phyloP scores from a whole-genome alignment of 2,888 invertebrate species.

The Esperia sulphurella region DNA sequence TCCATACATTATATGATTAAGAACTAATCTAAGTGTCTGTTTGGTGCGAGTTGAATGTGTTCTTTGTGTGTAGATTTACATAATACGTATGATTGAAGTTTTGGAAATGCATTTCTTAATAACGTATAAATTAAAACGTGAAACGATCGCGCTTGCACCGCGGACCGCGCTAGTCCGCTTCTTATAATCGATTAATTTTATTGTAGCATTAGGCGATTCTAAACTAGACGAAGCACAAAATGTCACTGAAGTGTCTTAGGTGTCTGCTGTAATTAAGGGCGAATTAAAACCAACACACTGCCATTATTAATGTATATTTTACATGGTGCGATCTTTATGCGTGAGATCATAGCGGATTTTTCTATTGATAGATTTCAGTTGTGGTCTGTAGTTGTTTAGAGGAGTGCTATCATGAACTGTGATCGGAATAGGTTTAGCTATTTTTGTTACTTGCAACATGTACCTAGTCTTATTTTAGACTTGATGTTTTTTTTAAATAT shows the following conservation, averaged over 20 bases:
- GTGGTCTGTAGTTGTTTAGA: constrained; percentile 32
- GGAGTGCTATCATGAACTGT: constrained; percentile 28
- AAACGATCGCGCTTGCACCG: constrained; percentile 69
- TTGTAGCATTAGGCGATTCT: constrained; percentile 58
- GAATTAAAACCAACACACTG: constrained; percentile 67
- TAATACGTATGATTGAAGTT: constrained; percentile 61
- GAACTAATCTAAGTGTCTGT: constrained; percentile 53
- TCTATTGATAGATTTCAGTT: constrained; percentile 30
- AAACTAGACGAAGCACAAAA: constrained; percentile 66
- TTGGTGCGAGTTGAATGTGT: constrained; percentile 71
- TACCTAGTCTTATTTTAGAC: too few species aligned
- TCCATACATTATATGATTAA: constrained; percentile 39
- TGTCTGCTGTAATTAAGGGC: constrained; percentile 37
- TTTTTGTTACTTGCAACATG: too few species aligned
- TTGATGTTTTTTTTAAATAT: too few species aligned
- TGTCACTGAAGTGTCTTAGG: constrained; percentile 65
- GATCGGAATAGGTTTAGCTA: too few species aligned
- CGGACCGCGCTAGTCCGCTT: constrained; percentile 68
- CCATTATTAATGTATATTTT: constrained; percentile 58
- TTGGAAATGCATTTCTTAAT: constrained; percentile 73
- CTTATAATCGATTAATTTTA: constrained; percentile 51
- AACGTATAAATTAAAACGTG: constrained; percentile 56
- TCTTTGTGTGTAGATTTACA: constrained; percentile 67
- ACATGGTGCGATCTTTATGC: constrained; percentile 53
- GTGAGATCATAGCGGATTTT: constrained; percentile 39